Evolutionary conservation across 1,140 invertebrate species (phyloP).

Genomic region (Spodoptera litura): DNA sequence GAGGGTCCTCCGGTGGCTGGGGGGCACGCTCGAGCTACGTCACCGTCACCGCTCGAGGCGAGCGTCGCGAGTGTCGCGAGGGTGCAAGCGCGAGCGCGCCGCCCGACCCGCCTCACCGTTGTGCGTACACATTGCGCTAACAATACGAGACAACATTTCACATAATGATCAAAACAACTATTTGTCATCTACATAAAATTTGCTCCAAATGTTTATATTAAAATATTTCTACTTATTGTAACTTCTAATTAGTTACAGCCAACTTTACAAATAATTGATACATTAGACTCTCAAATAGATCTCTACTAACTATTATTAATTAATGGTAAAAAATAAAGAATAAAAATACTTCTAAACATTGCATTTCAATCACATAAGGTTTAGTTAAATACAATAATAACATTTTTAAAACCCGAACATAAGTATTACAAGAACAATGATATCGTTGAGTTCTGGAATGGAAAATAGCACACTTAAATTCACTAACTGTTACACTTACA

Average conservation of each 20-base stretch:
- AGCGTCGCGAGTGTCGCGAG: slow-evolving; percentile 65
- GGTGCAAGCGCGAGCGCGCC: slow-evolving; percentile 40
- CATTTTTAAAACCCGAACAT: slow-evolving; percentile 85
- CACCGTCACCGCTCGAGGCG: neutral
- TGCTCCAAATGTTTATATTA: slow-evolving; percentile 85
- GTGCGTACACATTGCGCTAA: slow-evolving; percentile 84
- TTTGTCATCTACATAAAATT: slow-evolving; percentile 85
- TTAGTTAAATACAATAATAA: slow-evolving; percentile 85
- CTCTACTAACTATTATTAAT: slow-evolving; percentile 85
- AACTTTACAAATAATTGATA: slow-evolving; percentile 87
- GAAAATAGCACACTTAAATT: slow-evolving; percentile 86
- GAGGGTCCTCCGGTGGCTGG: slow-evolving; percentile 60
- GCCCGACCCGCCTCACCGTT: slow-evolving; percentile 67
- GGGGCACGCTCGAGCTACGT: slow-evolving; percentile 20
- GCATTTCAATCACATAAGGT: slow-evolving; percentile 86
- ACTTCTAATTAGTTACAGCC: slow-evolving; percentile 86
- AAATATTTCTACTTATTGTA: slow-evolving; percentile 86
- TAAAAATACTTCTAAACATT: slow-evolving; percentile 86
- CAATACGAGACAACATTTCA: slow-evolving; percentile 81
- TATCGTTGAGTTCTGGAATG: slow-evolving; percentile 86
- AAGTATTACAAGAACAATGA: slow-evolving; percentile 85
- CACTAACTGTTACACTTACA: slow-evolving; percentile 86
- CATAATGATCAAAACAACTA: slow-evolving; percentile 85
- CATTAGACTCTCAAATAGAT: slow-evolving; percentile 86
- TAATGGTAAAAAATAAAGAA: slow-evolving; percentile 86